Base-by-base conservation (phyloP, 2,113 vertebrate species). In the Zosterops japonicus region DNA sequence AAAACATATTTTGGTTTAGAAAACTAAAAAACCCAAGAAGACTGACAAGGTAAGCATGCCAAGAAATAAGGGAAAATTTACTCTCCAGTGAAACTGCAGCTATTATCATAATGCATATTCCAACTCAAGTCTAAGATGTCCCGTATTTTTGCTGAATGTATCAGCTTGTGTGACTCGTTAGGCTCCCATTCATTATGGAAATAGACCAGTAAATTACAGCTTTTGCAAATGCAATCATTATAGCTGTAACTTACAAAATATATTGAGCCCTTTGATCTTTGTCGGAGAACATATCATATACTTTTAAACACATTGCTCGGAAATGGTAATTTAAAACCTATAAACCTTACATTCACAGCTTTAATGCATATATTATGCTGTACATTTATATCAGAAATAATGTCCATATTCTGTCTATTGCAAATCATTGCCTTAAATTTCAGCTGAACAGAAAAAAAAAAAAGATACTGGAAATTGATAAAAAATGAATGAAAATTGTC, bases 231-330 rank as follows among this genome's bases (percentile, higher is more conserved):
- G 94, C 95, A 98, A 97, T 97, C 96, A 97, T 97, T 98, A 97
- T 71, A 96, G 96, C 92, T 96, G 92, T 96, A 96, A 98, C 98
- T 98, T 97, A 97, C 96, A 96, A 97, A 97, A 97, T 98, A 97
- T 93, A 95, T 97, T 97, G 97, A 98, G 94, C 79, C 82, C 75
- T 97, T 97, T 97, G 95, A 97, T 97, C 94, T 97, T 98, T 97
- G 79, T 96, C 72, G 91, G 95, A 95, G 94, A 90, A 97, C 87
- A 92, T 95, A 87, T 78, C 91, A 95, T 96, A 95, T 96, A 97
- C 91, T 97, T 98, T 98, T 95, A 97, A 97, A 96, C 56, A 94
- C 60, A 96, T 90, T 94, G 93, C 93, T 94, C 6, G 14, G 86
- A 96, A 95, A 97, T 96, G 94, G 96, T 96, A 90, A 96, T 97